Base-by-base conservation (phyloP, 35 echinoderm and acorn worm species). In the Eucidaris tribuloides region DNA sequence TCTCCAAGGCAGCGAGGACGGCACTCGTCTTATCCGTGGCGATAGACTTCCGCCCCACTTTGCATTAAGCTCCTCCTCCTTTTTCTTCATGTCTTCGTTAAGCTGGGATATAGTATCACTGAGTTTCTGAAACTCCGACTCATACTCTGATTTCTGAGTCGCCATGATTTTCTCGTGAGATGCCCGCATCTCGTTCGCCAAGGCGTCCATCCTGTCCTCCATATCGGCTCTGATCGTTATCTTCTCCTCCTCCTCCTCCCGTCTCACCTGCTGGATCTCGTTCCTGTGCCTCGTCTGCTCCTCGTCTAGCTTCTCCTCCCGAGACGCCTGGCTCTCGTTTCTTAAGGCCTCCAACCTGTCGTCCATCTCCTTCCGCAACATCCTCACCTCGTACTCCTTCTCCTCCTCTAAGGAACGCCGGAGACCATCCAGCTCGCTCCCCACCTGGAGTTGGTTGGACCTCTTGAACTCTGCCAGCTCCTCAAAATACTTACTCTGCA, bases 401-500 rank as follows among this genome's bases (percentile, higher is more conserved):
- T 79, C 85, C 20, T 58, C 59, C 22, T 45, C 59, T 40, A 94
- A 50, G 24, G 40, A 45, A n/a, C 48, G 60, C 13, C 13, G 82
- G 13, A 86, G 57, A 9, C 92, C 61, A 19, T 81, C 48, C 22
- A 59, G 86, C 9, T 54, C 87, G 41, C 49, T 82, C 48, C 90
- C 92, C 50, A 90, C 31, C 42, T 85, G 87, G 50, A 94, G 38
- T 36, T 82, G 45, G 9, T 71, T 65, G 44, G 86, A 80, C 27
- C 66, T 94, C 50, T 85, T 82, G 30, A 94, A 79, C 39, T 90
- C 86, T 40, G 87, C 58, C 43, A 94, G 70, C 42, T 94, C 92
- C 20, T 68, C 83, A 13, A 94, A 46, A 37, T 94, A 87, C 1
- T 39, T 87, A 18, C 66, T 82, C 58, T 94, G 92, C 33, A 86